Evolutionary conservation across 2,113 vertebrate species (phyloP).

Genomic region (Sorex araneus): DNA sequence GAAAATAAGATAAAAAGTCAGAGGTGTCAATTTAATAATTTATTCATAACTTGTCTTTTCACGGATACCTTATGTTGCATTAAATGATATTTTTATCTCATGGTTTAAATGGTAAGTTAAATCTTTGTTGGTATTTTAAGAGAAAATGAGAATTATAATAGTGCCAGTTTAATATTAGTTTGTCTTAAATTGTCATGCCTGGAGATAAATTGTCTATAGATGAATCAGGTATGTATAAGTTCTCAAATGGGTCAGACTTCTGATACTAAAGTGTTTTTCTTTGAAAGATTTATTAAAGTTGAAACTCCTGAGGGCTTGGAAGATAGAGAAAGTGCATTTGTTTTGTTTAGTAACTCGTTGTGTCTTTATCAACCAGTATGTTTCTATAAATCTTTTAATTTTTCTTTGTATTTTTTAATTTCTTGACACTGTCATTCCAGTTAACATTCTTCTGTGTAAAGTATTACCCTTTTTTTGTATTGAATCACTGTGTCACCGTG

Average conservation of each 20-base stretch:
- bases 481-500: too few relatives aligned
- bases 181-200: conserved; percentile 6
- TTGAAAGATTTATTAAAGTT: conserved; percentile 26
- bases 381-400: conserved; percentile 18
- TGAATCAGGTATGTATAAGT: not conserved
- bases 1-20: conserved; percentile 49
- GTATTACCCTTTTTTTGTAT: not conserved
- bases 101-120: not conserved
- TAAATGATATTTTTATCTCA: too few relatives aligned
- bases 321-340: not conserved
- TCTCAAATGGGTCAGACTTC: not conserved
- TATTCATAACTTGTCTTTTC: conserved; percentile 35
- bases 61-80: not conserved
- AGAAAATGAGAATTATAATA: conserved; percentile 1
- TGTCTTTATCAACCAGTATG: not conserved
- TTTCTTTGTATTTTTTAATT: not conserved
- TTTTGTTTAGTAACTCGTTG: not conserved
- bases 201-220: not conserved
- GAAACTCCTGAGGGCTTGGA: not conserved
- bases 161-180: not conserved
- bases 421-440: not conserved
- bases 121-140: conserved; percentile 45
- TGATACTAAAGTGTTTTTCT: not conserved
- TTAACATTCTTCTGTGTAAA: conserved; percentile 20
- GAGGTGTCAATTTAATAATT: conserved; percentile 21